A percentile compares a stretch with the other conserved stretches of the same genome.
Conservation (phyloP, 2,113 vertebrate species). For the Holacanthus passer region DNA sequence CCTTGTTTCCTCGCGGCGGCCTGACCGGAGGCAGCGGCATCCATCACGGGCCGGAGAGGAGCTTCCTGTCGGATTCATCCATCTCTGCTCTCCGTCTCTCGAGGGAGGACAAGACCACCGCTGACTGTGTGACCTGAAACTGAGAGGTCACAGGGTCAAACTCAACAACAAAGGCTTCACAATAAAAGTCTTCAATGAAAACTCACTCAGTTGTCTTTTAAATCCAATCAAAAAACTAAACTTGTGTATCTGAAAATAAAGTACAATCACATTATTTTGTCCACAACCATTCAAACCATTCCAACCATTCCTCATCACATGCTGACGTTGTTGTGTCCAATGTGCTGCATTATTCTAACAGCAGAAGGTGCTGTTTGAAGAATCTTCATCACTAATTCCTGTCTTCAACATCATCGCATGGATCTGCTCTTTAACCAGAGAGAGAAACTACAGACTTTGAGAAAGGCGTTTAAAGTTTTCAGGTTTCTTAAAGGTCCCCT, state of each 20-base stretch:
- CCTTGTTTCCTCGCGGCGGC: conserved; percentile 4
- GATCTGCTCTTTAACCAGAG: background rate
- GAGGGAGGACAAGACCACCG: conserved; percentile 30
- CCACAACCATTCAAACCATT: too few relatives aligned
- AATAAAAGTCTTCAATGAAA: conserved; percentile 11
- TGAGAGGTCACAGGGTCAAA: conserved; percentile 35
- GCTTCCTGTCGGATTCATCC: conserved; percentile 43
- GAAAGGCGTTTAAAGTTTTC: background rate
- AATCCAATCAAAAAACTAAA: too few relatives aligned
- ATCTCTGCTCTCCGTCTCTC: conserved; percentile 32
- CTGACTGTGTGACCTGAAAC: conserved; percentile 20
- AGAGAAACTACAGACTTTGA: background rate
- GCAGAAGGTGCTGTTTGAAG: background rate
- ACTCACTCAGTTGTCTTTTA: too few relatives aligned
- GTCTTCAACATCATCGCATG: background rate
- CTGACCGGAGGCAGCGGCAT: conserved; percentile 37
- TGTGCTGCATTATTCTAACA: background rate
- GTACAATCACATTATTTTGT: too few relatives aligned
- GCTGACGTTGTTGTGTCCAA: background rate
- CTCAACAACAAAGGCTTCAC: background rate
- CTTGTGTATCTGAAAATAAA: too few relatives aligned
- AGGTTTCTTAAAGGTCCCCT: background rate
- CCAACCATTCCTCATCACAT: too few relatives aligned
- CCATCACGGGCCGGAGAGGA: conserved; percentile 43
- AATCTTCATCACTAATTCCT: background rate